These are phyloP conservation scores for Petrocephalus schoutedeni DNA, from an alignment of 2,797 vertebrate genomes.

Conservation along the genomic window DNA sequence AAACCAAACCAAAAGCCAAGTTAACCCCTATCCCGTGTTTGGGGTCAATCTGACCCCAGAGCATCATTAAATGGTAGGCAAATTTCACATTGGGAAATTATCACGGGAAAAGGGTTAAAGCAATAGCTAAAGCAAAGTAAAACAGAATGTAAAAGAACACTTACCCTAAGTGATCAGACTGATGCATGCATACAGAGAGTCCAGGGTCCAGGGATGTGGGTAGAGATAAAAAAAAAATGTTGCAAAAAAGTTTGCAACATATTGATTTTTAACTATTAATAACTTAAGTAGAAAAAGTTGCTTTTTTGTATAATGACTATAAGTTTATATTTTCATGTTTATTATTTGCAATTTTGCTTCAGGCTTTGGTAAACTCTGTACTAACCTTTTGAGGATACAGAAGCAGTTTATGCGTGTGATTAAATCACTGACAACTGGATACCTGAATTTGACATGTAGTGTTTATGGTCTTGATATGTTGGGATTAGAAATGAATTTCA, in stretches of 20 bases:
- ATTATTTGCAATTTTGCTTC: background rate
- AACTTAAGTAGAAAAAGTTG: background rate
- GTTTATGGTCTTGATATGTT: slow-evolving; percentile 8
- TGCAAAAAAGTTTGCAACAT: background rate
- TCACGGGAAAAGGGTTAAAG: no score
- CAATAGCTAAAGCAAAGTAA: background rate
- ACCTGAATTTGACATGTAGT: background rate
- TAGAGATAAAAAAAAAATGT: background rate
- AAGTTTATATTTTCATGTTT: background rate
- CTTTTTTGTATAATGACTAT: background rate
- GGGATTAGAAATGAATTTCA: background rate
- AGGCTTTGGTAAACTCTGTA: background rate
- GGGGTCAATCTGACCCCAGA: no score
- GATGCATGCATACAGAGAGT: background rate
- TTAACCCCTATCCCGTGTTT: no score
- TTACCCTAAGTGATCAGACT: background rate
- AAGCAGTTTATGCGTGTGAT: background rate
- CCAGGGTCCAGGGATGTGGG: background rate
- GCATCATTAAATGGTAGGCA: no score
- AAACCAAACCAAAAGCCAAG: background rate
- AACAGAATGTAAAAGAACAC: background rate
- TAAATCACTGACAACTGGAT: background rate
- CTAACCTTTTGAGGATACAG: background rate
- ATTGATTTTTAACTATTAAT: background rate
- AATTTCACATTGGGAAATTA: no score